Percentiles rank a stretch among this genome's conserved stretches.
Conservation (phyloP, 2,888 invertebrate genomes). For the Morinoia aosen region DNA sequence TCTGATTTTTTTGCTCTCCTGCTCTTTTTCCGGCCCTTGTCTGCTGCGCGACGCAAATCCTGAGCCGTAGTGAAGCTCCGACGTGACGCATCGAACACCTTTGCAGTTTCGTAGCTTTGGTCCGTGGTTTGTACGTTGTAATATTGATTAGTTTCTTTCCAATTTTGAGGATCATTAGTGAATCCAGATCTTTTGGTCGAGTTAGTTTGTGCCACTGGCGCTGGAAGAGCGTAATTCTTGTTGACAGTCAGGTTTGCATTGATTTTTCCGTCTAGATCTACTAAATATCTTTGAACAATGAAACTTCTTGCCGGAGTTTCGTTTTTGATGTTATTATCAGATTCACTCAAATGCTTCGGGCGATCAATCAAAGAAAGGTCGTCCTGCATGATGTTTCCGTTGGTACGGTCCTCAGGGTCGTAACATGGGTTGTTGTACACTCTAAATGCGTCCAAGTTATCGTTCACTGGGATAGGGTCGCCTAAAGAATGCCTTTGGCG, state of each 20-base stretch:
- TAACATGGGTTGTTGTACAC: conserved; percentile 40
- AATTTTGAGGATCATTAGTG: background rate
- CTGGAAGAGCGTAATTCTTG: background rate
- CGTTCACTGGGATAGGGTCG: background rate
- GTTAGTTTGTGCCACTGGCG: background rate
- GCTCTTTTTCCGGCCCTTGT: background rate
- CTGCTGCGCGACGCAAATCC: background rate
- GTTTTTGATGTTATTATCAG: background rate
- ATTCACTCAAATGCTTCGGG: background rate
- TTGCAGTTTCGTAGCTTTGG: background rate
- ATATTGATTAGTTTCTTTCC: background rate
- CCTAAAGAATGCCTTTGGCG: background rate
- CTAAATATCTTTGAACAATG: conserved; percentile 10
- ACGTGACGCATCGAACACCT: background rate
- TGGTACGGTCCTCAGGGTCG: conserved; percentile 23
- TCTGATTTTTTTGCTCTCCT: background rate
- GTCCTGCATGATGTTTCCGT: conserved; percentile 1
- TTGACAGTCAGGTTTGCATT: background rate
- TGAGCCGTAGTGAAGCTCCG: background rate
- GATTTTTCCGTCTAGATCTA: background rate
- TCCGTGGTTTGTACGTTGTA: background rate
- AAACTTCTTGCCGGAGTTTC: background rate
- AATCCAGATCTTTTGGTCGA: background rate
- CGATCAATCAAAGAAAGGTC: background rate
- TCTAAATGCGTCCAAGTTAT: conserved; percentile 25